Conservation (phyloP, 1,140 invertebrate species). For the Sitobion miscanthi region DNA sequence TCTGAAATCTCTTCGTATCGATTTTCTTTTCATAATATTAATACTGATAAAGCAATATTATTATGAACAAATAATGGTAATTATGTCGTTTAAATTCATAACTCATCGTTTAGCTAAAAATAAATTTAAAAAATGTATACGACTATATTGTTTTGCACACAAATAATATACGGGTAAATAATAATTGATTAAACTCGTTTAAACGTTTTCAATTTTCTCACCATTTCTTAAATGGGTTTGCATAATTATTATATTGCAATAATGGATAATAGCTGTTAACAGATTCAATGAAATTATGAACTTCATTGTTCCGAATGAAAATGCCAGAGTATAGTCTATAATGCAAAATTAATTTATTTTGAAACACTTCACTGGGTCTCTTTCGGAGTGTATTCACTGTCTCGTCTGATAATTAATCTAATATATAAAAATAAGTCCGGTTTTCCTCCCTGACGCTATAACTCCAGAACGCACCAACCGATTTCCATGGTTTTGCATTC, state of each 20-base stretch:
- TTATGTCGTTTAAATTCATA: not conserved
- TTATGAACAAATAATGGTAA: not conserved
- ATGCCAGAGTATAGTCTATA: not conserved
- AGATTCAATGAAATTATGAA: conserved; percentile 27
- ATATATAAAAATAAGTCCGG: too few relatives aligned
- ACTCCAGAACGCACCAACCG: too few relatives aligned
- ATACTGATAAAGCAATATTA: not conserved
- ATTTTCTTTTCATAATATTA: not conserved
- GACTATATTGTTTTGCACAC: not conserved
- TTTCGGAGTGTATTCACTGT: not conserved
- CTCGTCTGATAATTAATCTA: not conserved
- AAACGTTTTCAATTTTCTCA: not conserved
- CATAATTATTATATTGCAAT: not conserved
- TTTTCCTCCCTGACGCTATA: too few relatives aligned
- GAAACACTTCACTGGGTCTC: conserved; percentile 4
- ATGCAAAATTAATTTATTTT: conserved; percentile 35
- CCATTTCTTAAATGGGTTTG: not conserved
- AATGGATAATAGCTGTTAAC: conserved; percentile 28
- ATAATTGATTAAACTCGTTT: conserved; percentile 4
- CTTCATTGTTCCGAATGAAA: conserved; percentile 13
- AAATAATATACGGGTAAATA: not conserved
- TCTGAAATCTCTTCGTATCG: too few relatives aligned
- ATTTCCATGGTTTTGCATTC: too few relatives aligned
- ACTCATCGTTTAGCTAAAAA: not conserved
- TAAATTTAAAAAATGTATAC: not conserved